phyloP scores from a whole-genome alignment of 2,888 invertebrate species.

The Zaprionus lineosus region DNA sequence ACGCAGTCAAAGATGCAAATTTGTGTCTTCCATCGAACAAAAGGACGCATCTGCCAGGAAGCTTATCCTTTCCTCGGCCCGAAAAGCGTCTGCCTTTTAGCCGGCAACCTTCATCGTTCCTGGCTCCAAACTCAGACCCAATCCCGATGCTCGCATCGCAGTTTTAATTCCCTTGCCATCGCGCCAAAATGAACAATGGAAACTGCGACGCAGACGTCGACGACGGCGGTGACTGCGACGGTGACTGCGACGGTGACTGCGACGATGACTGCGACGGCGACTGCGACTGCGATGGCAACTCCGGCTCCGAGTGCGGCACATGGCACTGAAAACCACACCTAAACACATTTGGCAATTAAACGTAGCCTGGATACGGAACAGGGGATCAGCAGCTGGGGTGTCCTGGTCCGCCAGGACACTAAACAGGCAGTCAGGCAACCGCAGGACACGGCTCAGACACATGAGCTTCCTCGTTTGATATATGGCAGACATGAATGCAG shows the following conservation, averaged over 20 bases:
- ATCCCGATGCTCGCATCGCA: constrained; percentile 37
- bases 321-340: constrained; percentile 76
- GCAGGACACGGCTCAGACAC: constrained; percentile 78
- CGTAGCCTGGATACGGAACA: constrained; percentile 20
- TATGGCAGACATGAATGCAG: constrained; percentile 69
- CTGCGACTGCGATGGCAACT: background rate
- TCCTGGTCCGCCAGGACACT: too few species aligned
- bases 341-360: constrained; percentile 78
- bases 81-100: too few species aligned
- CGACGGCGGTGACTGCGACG: too few species aligned
- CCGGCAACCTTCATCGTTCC: too few species aligned
- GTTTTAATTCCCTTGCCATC: constrained; percentile 45
- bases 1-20: constrained; percentile 66
- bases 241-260: too few species aligned
- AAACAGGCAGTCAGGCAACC: constrained; percentile 66
- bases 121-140: background rate
- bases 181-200: constrained; percentile 37
- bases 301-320: constrained; percentile 17
- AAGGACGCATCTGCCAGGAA: constrained; percentile 47
- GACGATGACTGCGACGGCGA: too few species aligned
- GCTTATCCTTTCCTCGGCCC: constrained; percentile 11
- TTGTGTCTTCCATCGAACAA: constrained; percentile 56
- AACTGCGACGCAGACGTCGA: too few species aligned
- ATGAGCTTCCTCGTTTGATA: constrained; percentile 74
- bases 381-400: background rate